Conservation (phyloP, 2,888 invertebrate genomes). For the Tetramorium bicarinatum region DNA sequence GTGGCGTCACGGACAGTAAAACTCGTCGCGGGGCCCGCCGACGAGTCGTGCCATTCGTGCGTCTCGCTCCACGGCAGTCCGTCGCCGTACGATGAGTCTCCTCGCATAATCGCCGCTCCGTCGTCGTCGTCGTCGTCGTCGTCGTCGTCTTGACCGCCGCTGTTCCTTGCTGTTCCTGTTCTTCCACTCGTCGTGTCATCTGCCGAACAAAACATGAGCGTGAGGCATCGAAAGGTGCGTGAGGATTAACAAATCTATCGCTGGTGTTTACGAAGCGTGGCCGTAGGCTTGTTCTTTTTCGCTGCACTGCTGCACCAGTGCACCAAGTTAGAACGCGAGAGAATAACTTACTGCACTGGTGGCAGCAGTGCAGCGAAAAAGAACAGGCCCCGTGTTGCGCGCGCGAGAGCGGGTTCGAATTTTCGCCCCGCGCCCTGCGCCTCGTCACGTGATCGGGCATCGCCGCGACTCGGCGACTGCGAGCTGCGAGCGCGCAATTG, state of each 20-base stretch:
- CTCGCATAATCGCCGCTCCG: not conserved
- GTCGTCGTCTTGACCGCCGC: too few relatives aligned
- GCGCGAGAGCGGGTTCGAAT: conserved; percentile 7
- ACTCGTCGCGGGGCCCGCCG: conserved; percentile 11
- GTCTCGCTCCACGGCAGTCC: not conserved
- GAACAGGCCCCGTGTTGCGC: too few relatives aligned
- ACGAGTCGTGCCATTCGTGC: conserved; percentile 15
- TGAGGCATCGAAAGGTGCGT: conserved; percentile 77
- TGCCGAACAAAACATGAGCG: conserved; percentile 69
- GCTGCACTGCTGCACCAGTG: too few relatives aligned
- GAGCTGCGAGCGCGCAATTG: not conserved
- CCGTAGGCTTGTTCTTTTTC: too few relatives aligned
- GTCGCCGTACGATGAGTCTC: not conserved
- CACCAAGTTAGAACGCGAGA: too few relatives aligned
- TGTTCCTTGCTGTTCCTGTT: too few relatives aligned
- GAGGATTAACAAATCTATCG: too few relatives aligned
- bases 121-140: too few relatives aligned
- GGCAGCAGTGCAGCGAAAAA: too few relatives aligned
- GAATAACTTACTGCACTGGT: too few relatives aligned
- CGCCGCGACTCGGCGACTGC: not conserved
- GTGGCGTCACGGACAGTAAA: too few relatives aligned
- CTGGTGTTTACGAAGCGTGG: not conserved
- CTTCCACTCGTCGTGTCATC: not conserved
- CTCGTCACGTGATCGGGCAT: conserved; percentile 16
- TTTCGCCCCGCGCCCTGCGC: not conserved